A percentile compares a stretch with the other conserved stretches of the same genome.
These are phyloP conservation scores for Lasioglossum albipes DNA, from an alignment of 1,140 invertebrate genomes.

Conservation along the genomic window DNA sequence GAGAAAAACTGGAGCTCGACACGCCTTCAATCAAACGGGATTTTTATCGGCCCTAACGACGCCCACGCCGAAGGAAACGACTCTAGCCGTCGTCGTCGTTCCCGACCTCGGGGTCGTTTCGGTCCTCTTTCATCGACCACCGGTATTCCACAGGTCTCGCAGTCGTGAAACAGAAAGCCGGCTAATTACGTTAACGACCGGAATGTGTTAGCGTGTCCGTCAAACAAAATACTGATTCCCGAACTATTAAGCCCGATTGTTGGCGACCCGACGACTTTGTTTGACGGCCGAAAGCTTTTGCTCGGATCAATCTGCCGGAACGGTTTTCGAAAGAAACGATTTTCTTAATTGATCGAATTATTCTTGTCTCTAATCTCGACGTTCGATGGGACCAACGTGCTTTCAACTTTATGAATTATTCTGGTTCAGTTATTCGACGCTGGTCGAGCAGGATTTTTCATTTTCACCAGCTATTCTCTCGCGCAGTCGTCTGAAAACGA, in stretches of 20 bases:
- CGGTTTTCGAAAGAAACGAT: not conserved
- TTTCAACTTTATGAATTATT: no score
- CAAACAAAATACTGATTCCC: conserved; percentile 4
- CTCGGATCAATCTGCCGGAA: not conserved
- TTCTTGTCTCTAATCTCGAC: no score
- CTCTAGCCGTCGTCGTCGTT: not conserved
- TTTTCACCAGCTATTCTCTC: no score
- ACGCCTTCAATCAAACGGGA: conserved; percentile 49
- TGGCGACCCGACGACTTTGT: not conserved
- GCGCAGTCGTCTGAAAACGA: no score
- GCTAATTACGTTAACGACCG: not conserved
- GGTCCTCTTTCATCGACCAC: not conserved
- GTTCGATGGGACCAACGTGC: no score
- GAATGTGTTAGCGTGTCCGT: not conserved
- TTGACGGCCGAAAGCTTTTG: not conserved
- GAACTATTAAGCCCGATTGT: not conserved
- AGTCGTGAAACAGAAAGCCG: not conserved
- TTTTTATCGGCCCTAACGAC: conserved; percentile 61
- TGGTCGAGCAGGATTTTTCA: no score
- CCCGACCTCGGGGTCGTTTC: conserved; percentile 11
- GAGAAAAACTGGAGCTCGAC: conserved; percentile 36
- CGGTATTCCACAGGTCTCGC: conserved; percentile 4
- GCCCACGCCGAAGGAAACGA: conserved; percentile 17
- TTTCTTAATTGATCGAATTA: not conserved
- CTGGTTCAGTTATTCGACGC: no score